Conservation (phyloP, 2,113 vertebrate genomes). For the Castor canadensis region DNA sequence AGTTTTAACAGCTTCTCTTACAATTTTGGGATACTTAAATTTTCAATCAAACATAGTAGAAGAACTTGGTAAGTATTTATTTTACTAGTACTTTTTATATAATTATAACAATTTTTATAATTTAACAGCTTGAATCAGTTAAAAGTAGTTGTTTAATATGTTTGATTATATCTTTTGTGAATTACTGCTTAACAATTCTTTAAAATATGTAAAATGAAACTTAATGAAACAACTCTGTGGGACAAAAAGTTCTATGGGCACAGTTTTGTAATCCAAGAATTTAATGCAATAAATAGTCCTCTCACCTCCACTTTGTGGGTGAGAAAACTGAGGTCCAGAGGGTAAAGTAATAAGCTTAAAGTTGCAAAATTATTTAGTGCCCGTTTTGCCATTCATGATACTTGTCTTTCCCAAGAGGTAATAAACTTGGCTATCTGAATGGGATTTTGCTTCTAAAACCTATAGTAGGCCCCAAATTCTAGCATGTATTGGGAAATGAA, state of each 20-base stretch:
- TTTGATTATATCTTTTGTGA: background rate
- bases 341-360: background rate
- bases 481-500: background rate
- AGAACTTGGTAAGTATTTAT: background rate
- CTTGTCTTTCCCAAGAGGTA: background rate
- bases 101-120: background rate
- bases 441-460: constrained; percentile 23
- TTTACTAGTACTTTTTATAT: background rate
- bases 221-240: background rate
- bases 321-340: constrained; percentile 12
- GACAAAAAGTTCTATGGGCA: background rate
- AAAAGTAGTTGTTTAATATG: background rate
- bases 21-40: background rate
- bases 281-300: background rate
- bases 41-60: background rate
- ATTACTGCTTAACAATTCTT: constrained; percentile 18
- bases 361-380: background rate
- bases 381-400: background rate
- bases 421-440: background rate
- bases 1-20: background rate
- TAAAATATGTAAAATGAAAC: background rate
- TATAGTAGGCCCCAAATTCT: background rate
- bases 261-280: background rate
- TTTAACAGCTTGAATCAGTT: background rate
- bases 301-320: background rate